Percentiles rank a stretch among this genome's conserved stretches.
These are phyloP conservation scores for Tryphoninae sp. DNA, from an alignment of 2,888 invertebrate species.

Conservation along the genomic window DNA sequence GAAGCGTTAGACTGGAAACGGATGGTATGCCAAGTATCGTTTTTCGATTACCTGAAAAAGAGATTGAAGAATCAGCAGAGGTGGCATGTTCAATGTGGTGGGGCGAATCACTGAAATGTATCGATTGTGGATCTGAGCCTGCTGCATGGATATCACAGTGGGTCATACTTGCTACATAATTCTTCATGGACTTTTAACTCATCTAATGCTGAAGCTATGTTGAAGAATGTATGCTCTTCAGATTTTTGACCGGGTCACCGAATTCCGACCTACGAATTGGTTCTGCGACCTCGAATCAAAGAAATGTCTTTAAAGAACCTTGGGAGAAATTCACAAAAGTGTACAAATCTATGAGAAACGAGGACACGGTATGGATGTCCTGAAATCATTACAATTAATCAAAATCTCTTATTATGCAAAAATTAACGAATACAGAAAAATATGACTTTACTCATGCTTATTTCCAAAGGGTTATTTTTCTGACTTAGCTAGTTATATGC, in stretches of 20 bases:
- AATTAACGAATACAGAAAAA: background rate
- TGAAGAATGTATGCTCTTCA: conserved; percentile 50
- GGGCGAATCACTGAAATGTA: conserved; percentile 80
- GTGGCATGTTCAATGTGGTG: conserved; percentile 75
- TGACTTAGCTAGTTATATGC: conserved; percentile 83
- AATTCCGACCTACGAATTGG: conserved; percentile 73
- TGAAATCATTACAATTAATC: background rate
- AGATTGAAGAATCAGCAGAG: conserved; percentile 29
- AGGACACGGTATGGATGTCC: conserved; percentile 72
- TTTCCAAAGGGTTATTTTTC: conserved; percentile 81
- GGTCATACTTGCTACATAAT: background rate
- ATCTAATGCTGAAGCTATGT: background rate
- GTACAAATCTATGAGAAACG: conserved; percentile 71
- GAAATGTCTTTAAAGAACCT: conserved; percentile 65
- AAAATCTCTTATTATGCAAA: background rate
- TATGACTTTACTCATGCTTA: background rate
- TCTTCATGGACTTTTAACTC: background rate
- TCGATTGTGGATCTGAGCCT: conserved; percentile 86
- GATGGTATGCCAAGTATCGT: conserved; percentile 81
- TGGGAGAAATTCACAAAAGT: conserved; percentile 71
- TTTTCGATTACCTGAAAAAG: conserved; percentile 79
- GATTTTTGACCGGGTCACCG: conserved; percentile 73
- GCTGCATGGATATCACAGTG: conserved; percentile 84
- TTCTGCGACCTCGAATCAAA: conserved; percentile 58
- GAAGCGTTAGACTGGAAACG: conserved; percentile 81